Evolutionary conservation across 1,140 invertebrate species (phyloP).

Genomic region (Leptinotarsa lineolata): DNA sequence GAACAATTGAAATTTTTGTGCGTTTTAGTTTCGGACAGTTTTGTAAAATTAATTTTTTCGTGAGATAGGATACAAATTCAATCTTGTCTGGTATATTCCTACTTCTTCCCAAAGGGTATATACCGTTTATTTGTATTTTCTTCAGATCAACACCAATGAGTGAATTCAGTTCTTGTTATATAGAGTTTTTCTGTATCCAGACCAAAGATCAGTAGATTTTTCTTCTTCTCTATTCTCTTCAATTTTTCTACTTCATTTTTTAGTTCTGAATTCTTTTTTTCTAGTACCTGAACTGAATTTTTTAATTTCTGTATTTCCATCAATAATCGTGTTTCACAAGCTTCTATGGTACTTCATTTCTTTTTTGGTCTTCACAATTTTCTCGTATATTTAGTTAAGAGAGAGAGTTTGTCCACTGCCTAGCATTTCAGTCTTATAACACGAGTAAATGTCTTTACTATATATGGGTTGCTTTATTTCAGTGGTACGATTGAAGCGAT

Average conservation of each 20-base stretch:
- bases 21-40: background rate
- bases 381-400: background rate
- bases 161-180: conserved; percentile 14
- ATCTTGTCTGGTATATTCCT: background rate
- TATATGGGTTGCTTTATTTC: conserved; percentile 11
- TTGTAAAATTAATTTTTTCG: background rate
- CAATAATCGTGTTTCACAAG: conserved; percentile 4
- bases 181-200: conserved; percentile 13
- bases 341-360: conserved; percentile 9
- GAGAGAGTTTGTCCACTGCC: background rate
- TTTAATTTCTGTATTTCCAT: background rate
- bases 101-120: conserved; percentile 8
- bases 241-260: conserved; percentile 7
- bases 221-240: background rate
- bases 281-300: background rate
- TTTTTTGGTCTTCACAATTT: conserved; percentile 12
- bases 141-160: background rate
- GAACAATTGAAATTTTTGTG: background rate
- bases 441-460: background rate
- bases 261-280: conserved; percentile 12
- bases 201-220: conserved; percentile 6
- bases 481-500: conserved; percentile 4
- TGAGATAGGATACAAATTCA: background rate
- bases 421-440: background rate
- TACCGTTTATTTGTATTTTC: background rate